Percentiles rank a stretch among this genome's conserved stretches.
phyloP scores from a whole-genome alignment of 2,888 invertebrate species.

The Oscheius sp. region DNA sequence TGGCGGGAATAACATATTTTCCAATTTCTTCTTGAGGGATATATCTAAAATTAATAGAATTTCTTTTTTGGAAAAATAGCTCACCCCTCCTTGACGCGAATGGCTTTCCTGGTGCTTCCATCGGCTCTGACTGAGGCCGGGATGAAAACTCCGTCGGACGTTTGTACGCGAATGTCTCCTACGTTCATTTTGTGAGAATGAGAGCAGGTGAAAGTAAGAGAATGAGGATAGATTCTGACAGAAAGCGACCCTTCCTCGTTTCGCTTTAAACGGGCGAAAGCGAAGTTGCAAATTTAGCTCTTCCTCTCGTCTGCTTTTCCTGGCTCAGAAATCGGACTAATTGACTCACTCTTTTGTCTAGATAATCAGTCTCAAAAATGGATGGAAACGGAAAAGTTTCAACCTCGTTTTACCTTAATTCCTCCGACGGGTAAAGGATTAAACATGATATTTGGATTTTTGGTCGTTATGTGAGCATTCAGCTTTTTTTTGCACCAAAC shows the following conservation, averaged over 20 bases:
- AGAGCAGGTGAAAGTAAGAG: background rate
- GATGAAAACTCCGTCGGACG: slow-evolving; percentile 78
- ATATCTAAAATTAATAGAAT: slow-evolving; percentile 74
- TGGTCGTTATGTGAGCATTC: too few relatives aligned
- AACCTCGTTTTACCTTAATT: too few relatives aligned
- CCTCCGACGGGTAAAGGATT: too few relatives aligned
- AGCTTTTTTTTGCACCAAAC: too few relatives aligned
- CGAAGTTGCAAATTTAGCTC: background rate
- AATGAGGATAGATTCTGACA: background rate
- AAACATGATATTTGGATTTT: too few relatives aligned
- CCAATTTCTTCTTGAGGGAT: slow-evolving; percentile 98
- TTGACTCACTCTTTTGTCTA: too few relatives aligned
- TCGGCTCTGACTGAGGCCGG: slow-evolving; percentile 95
- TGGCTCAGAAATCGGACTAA: background rate
- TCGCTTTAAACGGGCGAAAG: background rate
- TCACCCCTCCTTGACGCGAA: slow-evolving; percentile 89
- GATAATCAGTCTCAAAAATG: too few relatives aligned
- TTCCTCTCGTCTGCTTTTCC: background rate
- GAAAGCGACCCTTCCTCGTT: too few relatives aligned
- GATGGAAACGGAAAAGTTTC: too few relatives aligned
- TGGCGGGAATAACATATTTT: slow-evolving; percentile 70
- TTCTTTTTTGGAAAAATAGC: background rate
- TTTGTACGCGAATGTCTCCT: background rate
- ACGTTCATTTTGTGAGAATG: background rate
- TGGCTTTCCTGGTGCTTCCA: slow-evolving; percentile 95